Conservation (phyloP, 2,888 invertebrate genomes). For the Mesorhabditis belari region DNA sequence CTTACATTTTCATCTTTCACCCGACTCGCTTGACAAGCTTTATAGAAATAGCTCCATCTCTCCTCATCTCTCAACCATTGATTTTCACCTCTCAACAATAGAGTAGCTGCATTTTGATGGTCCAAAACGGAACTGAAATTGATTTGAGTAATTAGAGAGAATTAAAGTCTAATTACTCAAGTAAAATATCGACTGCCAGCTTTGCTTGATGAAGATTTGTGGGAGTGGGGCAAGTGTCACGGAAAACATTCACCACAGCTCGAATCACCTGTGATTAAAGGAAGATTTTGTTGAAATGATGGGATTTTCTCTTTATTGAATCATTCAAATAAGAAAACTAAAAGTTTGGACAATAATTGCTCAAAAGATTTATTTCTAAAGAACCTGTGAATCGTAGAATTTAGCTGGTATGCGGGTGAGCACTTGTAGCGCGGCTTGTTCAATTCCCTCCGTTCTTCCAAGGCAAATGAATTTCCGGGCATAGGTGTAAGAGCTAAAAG, state of each 20-base stretch:
- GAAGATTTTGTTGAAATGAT: neutral
- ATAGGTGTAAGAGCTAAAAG: too few species aligned
- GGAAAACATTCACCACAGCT: slow-evolving; percentile 30
- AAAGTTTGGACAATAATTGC: too few species aligned
- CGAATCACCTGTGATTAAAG: slow-evolving; percentile 13
- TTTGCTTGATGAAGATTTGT: slow-evolving; percentile 26
- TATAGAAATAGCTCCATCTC: slow-evolving; percentile 36
- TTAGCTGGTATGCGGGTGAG: slow-evolving; percentile 8
- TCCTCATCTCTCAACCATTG: slow-evolving; percentile 24
- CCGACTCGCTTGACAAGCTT: slow-evolving; percentile 19
- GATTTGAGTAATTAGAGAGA: neutral
- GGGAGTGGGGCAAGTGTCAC: slow-evolving; percentile 28
- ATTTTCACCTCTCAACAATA: slow-evolving; percentile 29
- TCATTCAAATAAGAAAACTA: neutral
- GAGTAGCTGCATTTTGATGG: slow-evolving; percentile 32
- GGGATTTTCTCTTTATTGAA: neutral
- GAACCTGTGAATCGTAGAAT: slow-evolving; percentile 17
- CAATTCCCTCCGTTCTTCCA: neutral
- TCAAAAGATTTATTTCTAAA: too few species aligned
- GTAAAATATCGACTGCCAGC: slow-evolving; percentile 31
- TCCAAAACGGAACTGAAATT: slow-evolving; percentile 22
- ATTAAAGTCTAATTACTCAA: slow-evolving; percentile 8
- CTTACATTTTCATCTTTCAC: slow-evolving; percentile 19
- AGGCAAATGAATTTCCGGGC: slow-evolving; percentile 1
- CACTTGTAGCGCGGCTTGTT: slow-evolving; percentile 18